These are phyloP conservation scores for Scartelaos histophorus DNA, from an alignment of 2,113 vertebrate genomes.

Conservation along the genomic window DNA sequence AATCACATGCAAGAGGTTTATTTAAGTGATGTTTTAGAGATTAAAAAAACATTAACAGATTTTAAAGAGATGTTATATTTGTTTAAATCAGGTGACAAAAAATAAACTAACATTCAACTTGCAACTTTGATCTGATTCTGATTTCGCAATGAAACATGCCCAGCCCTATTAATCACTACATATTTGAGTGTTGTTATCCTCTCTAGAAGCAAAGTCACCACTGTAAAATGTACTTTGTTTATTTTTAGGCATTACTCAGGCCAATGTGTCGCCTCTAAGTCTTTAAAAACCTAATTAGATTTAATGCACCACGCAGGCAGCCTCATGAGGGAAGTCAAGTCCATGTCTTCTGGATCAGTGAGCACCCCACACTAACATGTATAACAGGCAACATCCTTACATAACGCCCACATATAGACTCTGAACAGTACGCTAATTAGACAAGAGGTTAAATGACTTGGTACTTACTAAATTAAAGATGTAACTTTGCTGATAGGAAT, in stretches of 20 bases:
- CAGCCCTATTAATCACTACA: no score
- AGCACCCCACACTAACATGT: constrained; percentile 32
- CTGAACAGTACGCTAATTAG: not conserved
- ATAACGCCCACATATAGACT: constrained; percentile 32
- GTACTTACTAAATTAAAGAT: not conserved
- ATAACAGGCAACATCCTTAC: constrained; percentile 40
- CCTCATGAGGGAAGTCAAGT: constrained; percentile 24
- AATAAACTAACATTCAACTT: no score
- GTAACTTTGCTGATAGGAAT: no score
- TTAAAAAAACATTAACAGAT: no score
- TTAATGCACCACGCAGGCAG: constrained; percentile 32
- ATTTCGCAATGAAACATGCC: no score
- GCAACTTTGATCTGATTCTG: no score
- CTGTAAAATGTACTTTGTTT: constrained; percentile 1
- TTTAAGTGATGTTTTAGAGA: no score
- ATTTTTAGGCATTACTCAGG: constrained; percentile 1
- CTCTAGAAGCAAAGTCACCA: constrained; percentile 3
- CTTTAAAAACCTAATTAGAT: constrained; percentile 49
- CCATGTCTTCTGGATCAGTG: constrained; percentile 54
- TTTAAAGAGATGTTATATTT: no score
- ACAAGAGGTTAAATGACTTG: not conserved
- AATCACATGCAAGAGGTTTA: no score
- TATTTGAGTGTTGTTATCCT: not conserved
- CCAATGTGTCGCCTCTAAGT: constrained; percentile 31
- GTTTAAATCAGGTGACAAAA: no score